Conservation (phyloP, 1,140 invertebrate species). For the Armadillidium nasatum region DNA sequence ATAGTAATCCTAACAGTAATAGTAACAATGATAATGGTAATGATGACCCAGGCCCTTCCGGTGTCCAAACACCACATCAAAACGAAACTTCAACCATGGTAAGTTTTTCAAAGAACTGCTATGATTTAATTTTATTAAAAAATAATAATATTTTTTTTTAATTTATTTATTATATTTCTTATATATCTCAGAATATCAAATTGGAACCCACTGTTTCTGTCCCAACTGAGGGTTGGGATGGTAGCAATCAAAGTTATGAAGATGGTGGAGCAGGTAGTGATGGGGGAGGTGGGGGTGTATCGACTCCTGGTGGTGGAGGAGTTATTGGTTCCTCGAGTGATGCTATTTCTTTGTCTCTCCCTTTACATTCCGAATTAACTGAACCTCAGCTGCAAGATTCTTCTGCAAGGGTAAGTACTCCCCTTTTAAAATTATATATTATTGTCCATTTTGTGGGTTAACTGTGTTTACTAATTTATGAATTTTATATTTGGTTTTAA, state of each 20-base stretch:
- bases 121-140: no score
- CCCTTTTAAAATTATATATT: no score
- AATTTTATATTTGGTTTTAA: no score
- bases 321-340: conserved; percentile 26
- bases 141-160: background rate
- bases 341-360: conserved; percentile 30
- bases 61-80: conserved; percentile 31
- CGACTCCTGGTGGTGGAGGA: conserved; percentile 18
- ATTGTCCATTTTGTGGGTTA: no score
- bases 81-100: conserved; percentile 32
- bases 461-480: no score
- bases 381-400: conserved; percentile 36
- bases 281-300: conserved; percentile 32
- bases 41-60: conserved; percentile 31
- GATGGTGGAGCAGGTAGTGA: conserved; percentile 23
- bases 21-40: background rate
- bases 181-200: conserved; percentile 32
- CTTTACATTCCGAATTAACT: conserved; percentile 34
- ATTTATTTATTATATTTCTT: no score
- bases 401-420: conserved; percentile 33
- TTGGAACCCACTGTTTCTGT: conserved; percentile 36
- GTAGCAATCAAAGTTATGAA: conserved; percentile 44
- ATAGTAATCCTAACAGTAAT: conserved; percentile 16
- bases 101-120: background rate
- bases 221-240: conserved; percentile 38